phyloP scores from a whole-genome alignment of 92 coral and sea anemone species.

The Plumapathes pennacea region DNA sequence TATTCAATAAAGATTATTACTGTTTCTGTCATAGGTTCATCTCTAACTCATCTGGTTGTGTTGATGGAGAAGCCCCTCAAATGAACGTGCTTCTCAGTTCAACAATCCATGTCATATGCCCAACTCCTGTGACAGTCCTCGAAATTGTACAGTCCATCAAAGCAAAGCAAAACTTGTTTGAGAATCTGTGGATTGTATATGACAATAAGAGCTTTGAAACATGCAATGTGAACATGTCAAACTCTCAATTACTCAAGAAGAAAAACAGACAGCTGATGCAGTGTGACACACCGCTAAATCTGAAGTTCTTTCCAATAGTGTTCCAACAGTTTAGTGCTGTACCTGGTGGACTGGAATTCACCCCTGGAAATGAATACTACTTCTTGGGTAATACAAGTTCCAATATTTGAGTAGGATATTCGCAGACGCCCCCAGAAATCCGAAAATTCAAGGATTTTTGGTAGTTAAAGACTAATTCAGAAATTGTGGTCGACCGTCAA shows the following conservation, averaged over 20 bases:
- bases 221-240: constrained; percentile 33
- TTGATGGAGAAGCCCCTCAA: constrained; percentile 7
- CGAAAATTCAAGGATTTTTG: no score
- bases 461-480: no score
- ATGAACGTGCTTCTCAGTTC: constrained; percentile 13
- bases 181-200: constrained; percentile 57
- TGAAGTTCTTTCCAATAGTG: constrained; percentile 25
- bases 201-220: constrained; percentile 45
- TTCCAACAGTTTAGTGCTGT: constrained; percentile 44
- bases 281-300: constrained; percentile 30
- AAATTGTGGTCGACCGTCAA: no score
- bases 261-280: constrained; percentile 12
- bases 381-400: constrained; percentile 59
- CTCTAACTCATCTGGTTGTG: no score
- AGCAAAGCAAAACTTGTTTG: constrained; percentile 40
- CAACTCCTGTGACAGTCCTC: constrained; percentile 46
- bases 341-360: constrained; percentile 31
- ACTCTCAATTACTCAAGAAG: not conserved
- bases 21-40: no score
- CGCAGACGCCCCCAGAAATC: no score
- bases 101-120: constrained; percentile 44
- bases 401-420: no score
- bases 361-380: constrained; percentile 49
- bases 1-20: no score
- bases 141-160: constrained; percentile 24